Base-by-base conservation (phyloP, 2,888 invertebrate genomes). In the Caradrina kadenii region DNA sequence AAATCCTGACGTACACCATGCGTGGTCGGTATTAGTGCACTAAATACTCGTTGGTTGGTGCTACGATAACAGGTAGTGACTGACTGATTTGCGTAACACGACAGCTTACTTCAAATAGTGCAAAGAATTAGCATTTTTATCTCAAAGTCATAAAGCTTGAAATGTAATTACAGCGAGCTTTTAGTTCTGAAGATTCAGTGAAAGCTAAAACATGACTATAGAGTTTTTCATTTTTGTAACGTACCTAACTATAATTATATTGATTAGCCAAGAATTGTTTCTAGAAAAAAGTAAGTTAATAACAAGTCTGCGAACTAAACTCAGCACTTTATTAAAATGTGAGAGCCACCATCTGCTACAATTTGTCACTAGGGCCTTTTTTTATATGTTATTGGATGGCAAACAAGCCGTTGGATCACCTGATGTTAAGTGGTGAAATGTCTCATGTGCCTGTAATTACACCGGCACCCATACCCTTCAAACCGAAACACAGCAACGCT, bases 1-100 rank as follows among this genome's bases (percentile, higher is more conserved):
- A 76, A 60, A 72, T 76, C 63, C 73, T 88, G 84, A 88, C 88
- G 87, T 88, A 87, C 53, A 35, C 66, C 54, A 17, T 65, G 60
- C 54, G 61, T 60, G 35, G 53, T 70, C 60, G 66, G 81, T 81
- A 76, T 59, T 70, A 55, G 22, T n/a, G 39, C 53, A 69, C 77
- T 79, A 76, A 84, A 71, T 53, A 66, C 56, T 35, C 61, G 50
- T 60, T 56, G 39, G 42, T 61, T n/a, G 19, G 39, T 65, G 55
- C 56, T 55, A 63, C 61, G 70, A 67, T 76, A 80, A 64, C 65
- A 80, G 53, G 45, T 35, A 39, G 59, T 26, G 4, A 49, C 55
- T 52, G 48, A 63, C 8, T 58, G 17, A 21, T 62, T 53, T 7
- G 26, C 19, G 19, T 72, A 50, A 50, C 21, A 19, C 21, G 13